Percentiles rank a stretch among this genome's conserved stretches.
Evolutionary conservation across 2,888 invertebrate species (phyloP).

Genomic region (Anthophora plumipes): DNA sequence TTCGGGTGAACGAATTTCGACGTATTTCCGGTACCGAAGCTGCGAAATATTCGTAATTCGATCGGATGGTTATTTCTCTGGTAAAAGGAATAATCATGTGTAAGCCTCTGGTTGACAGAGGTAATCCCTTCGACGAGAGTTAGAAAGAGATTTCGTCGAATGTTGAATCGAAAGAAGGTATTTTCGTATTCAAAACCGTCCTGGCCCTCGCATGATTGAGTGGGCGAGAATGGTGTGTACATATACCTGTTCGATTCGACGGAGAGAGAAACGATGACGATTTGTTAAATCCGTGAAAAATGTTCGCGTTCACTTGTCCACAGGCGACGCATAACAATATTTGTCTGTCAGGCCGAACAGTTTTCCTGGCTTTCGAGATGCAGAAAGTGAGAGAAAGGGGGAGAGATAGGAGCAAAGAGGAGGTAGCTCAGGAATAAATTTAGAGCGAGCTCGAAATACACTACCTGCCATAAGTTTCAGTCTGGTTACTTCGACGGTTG

Average conservation of each 20-base stretch:
- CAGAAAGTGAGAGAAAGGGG: not conserved
- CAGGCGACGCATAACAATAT: not conserved
- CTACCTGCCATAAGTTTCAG: not conserved
- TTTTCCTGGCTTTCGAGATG: no score
- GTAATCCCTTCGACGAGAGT: conserved; percentile 40
- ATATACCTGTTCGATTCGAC: conserved; percentile 54
- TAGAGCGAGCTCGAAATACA: not conserved
- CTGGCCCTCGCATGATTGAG: conserved; percentile 46
- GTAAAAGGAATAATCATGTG: conserved; percentile 25
- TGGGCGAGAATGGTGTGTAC: conserved; percentile 28
- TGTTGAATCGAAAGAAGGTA: conserved; percentile 19
- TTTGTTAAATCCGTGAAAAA: conserved; percentile 38
- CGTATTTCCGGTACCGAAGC: conserved; percentile 22
- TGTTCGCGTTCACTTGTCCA: not conserved
- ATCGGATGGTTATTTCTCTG: conserved; percentile 21
- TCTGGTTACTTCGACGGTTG: no score
- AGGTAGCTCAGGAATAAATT: not conserved
- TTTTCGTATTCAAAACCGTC: conserved; percentile 40
- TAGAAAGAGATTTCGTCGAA: conserved; percentile 21
- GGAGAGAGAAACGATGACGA: conserved; percentile 3
- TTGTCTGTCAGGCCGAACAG: not conserved
- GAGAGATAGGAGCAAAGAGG: not conserved
- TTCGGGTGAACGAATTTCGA: not conserved
- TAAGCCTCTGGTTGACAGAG: conserved; percentile 10
- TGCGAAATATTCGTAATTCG: conserved; percentile 35